phyloP scores from a whole-genome alignment of 2,797 vertebrate genomes.

The Muscicapa comitata region DNA sequence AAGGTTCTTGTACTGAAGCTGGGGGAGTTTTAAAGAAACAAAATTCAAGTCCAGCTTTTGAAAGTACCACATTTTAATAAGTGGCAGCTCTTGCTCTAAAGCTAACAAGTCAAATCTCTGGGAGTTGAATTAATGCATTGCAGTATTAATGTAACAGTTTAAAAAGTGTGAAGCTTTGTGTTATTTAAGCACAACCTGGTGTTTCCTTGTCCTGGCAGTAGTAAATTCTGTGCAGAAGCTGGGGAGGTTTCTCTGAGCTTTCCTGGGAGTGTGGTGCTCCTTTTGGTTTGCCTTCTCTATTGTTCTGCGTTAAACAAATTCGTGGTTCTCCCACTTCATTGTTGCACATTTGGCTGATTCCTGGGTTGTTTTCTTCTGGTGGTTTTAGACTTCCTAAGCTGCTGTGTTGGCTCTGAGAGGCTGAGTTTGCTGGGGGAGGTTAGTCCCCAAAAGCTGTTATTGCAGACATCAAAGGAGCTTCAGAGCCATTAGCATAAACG shows the following conservation, averaged over 20 bases:
- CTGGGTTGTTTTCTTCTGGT: background rate
- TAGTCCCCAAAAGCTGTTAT: background rate
- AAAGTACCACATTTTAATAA: fast-evolving
- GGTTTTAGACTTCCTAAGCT: background rate
- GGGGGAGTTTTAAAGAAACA: background rate
- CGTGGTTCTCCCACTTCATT: background rate
- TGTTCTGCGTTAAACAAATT: background rate
- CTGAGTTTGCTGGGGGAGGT: background rate
- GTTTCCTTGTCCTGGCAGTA: background rate
- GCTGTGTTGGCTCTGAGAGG: background rate
- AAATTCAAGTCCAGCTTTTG: background rate
- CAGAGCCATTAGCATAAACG: background rate
- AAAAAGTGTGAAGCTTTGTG: background rate
- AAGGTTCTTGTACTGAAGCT: background rate
- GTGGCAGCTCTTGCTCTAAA: background rate
- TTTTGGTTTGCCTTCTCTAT: background rate
- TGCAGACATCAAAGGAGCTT: conserved; percentile 36
- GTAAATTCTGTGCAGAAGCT: background rate
- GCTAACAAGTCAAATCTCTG: background rate
- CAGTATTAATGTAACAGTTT: background rate
- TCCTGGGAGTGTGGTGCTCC: background rate
- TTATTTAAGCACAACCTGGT: background rate
- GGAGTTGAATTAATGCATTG: background rate
- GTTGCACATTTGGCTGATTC: background rate
- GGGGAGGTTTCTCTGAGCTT: background rate